Conservation (phyloP, 1,140 invertebrate genomes). For the Choristoneura fumiferana region DNA sequence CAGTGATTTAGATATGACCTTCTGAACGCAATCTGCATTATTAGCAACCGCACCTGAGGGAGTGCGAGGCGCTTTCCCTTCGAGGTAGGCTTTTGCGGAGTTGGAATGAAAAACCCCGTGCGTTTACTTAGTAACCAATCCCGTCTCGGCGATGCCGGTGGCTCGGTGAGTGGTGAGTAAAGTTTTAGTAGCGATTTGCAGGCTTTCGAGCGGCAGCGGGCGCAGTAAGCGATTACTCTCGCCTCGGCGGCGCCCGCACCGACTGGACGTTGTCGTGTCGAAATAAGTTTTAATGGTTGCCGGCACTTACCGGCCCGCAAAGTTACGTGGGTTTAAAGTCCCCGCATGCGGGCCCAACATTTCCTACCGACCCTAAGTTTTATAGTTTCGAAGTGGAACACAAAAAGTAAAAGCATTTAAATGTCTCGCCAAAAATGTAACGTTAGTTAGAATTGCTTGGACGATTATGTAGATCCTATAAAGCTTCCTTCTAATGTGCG, state of each 20-base stretch:
- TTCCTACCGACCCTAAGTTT: constrained; percentile 23
- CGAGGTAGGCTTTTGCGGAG: neutral
- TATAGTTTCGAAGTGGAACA: constrained; percentile 25
- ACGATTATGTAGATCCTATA: no score
- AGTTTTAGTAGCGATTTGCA: constrained; percentile 32
- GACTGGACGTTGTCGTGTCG: neutral
- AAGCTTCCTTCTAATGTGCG: no score
- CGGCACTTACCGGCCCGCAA: constrained; percentile 27
- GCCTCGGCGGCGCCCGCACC: constrained; percentile 9
- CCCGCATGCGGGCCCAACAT: constrained; percentile 22
- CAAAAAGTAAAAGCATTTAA: constrained; percentile 21
- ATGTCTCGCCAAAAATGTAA: neutral
- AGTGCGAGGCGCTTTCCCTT: constrained; percentile 16
- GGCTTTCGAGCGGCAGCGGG: neutral
- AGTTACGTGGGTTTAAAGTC: constrained; percentile 28
- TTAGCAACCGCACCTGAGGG: constrained; percentile 40
- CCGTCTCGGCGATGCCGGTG: no score
- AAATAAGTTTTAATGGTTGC: constrained; percentile 37
- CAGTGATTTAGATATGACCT: constrained; percentile 67
- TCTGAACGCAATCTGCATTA: constrained; percentile 57
- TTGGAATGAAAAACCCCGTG: no score
- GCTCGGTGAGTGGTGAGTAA: neutral
- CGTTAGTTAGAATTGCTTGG: no score
- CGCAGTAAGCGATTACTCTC: constrained; percentile 19
- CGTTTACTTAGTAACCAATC: no score